Evolutionary conservation across 2,888 invertebrate genomes (phyloP), one percentile per base, ranked within the genome.

Genomic region (Trisateles emortualis): DNA sequence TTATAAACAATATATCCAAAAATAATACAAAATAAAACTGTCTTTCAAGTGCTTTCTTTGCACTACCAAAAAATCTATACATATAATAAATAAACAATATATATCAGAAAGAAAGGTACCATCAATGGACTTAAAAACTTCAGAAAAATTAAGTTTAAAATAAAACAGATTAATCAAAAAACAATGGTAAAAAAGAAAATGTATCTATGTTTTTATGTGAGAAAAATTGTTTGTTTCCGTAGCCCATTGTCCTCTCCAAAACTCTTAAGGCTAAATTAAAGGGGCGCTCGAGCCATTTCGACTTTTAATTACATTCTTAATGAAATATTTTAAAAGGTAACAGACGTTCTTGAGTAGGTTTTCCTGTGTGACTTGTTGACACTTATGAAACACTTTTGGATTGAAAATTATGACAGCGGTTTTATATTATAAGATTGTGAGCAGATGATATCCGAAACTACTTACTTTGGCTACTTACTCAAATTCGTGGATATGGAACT

Each of bases 301-400:
- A 61, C 67, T 76, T 73, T 74, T 81, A 82, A 82, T 82, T 80
- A 79, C 74, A 76, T 76, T 69, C 74, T 64, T 76, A 78, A 82
- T 80, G 74, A 82, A 77, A 79, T 72, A 76, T 80, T 76, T 73
- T 54, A 57, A 52, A 63, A 69, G 68, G 68, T 72, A 74, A 68
- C 78, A 69, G 72, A 65, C 61, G 66, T 65, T 70, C 63, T 52
- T 33, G 42, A 44, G 49, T 49, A 51, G 51, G 60, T 63, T 60
- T 59, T 63, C 51, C 59, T 13, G 26, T 16, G 11, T 8, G 24
- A 43, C 30, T 38, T 43, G 36, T 43, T 43, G 50, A 50, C 50
- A 43, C 33, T 50, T 50, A 38, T 38, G 22, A 22, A 22, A 43
- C 3, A n/a, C n/a, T 38, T 38, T 17, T 38, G 38, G 19, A 10